phyloP scores from a whole-genome alignment of 1,140 invertebrate genomes.

The Cydia amplana region DNA sequence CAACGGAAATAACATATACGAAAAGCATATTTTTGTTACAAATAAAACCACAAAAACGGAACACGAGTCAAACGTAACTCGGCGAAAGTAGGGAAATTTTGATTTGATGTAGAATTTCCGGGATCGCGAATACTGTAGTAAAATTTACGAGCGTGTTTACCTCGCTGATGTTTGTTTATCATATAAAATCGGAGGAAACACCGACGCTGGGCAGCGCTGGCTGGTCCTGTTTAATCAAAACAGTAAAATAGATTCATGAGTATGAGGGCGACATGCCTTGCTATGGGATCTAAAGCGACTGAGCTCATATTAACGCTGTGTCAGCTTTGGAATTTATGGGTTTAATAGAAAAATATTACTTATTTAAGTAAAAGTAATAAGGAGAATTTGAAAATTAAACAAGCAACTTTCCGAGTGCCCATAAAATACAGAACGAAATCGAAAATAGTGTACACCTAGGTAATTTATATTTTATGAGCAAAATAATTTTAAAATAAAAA shows the following conservation, averaged over 20 bases:
- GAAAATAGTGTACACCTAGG: too few relatives aligned
- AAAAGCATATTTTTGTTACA: slow-evolving; percentile 30
- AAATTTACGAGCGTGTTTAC: slow-evolving; percentile 72
- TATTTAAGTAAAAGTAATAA: not conserved
- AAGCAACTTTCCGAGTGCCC: not conserved
- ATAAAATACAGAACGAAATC: too few relatives aligned
- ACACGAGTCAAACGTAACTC: slow-evolving; percentile 29
- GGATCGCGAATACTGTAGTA: slow-evolving; percentile 51
- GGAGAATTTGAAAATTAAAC: not conserved
- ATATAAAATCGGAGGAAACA: slow-evolving; percentile 57
- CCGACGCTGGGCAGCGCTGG: slow-evolving; percentile 43
- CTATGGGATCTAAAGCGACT: not conserved
- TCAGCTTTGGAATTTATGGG: not conserved
- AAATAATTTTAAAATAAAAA: too few relatives aligned
- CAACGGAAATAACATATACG: slow-evolving; percentile 24
- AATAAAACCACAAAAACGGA: slow-evolving; percentile 31
- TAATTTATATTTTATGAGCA: too few relatives aligned
- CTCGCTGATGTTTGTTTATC: slow-evolving; percentile 67
- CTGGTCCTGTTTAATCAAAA: slow-evolving; percentile 56
- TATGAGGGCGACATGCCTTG: not conserved
- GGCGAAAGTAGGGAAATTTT: slow-evolving; percentile 50
- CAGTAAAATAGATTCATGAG: not conserved
- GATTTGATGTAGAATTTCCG: slow-evolving; percentile 58
- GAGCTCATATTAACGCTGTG: not conserved
- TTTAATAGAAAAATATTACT: not conserved